phyloP scores from a whole-genome alignment of 2,113 vertebrate species.

The Hippopotamus amphibius region DNA sequence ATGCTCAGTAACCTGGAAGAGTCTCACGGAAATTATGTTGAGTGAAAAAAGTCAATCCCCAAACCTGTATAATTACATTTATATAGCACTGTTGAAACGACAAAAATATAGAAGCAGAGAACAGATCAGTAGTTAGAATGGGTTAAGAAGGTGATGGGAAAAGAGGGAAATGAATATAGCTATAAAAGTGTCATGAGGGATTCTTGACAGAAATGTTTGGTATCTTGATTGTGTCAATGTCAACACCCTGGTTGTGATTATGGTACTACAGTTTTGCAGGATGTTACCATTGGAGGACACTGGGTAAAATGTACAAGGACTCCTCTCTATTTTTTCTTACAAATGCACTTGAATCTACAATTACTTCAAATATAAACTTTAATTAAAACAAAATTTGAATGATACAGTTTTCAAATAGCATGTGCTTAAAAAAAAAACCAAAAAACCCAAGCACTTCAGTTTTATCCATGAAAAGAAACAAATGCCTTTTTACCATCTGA shows the following conservation, averaged over 20 bases:
- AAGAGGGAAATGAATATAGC: not conserved
- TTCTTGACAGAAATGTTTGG: not conserved
- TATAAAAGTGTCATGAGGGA: not conserved
- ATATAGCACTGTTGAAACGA: not conserved
- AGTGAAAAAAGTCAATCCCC: not conserved
- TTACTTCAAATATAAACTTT: not conserved
- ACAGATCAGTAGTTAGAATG: not conserved
- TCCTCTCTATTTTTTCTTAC: not conserved
- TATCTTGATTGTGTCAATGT: not conserved
- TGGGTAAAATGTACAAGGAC: not conserved
- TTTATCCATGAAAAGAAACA: not conserved
- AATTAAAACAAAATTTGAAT: not conserved
- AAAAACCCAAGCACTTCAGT: not conserved
- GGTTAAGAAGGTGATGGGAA: not conserved
- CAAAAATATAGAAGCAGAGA: not conserved
- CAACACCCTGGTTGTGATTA: not conserved
- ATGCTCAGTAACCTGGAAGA: no score
- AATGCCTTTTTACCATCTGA: not conserved
- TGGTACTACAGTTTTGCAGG: not conserved
- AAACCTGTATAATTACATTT: not conserved
- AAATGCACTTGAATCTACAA: not conserved
- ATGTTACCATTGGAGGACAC: not conserved
- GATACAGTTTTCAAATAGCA: not conserved
- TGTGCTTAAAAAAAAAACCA: not conserved
- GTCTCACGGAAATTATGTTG: not conserved